Base-by-base conservation (phyloP, 2,797 vertebrate species). In the Zalophus californianus region DNA sequence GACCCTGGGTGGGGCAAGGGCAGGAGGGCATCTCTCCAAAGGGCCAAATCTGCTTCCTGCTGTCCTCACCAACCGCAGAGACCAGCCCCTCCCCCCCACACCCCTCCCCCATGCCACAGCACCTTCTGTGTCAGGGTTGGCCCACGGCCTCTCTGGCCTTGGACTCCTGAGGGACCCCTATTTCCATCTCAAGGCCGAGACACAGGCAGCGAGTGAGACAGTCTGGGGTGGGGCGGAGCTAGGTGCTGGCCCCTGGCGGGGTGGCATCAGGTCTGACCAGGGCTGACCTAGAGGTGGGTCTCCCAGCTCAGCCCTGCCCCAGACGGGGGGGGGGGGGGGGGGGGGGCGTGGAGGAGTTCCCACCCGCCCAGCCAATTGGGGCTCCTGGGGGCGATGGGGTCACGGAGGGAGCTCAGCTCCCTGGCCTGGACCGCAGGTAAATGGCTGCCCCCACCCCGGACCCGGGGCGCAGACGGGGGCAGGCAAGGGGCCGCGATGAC, bases 81-180 rank as follows among this genome's bases (percentile, higher is more conserved):
- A 0, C 62, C 50, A 3, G 82, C 58, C n/a, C 72, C 11, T 1
- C 16, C 38, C 6, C 72, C 7, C 3, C 1, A 5, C 52, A 25
- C 7, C 9, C 14, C 15, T 12, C 54, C 4, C 7, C 73, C 27
- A 1, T 0, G 0, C 25, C 35, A 38, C 48, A 14, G 89, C 6
- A 7, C 29, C 5, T 3, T 35, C 56, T 41, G 32, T 2, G 7
- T n/a, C 62, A 2, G 27, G 1, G n/a, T 4, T 3, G n/a, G 3
- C 23, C 54, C 14, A 13, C 0, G 0, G 27, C 54, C 18, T 41
- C 20, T 7, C 82, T 7, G 82, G 60, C 35, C 85, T 27, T 27
- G 27, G 16, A 13, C 35, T 32, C 21, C 48, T 21, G 15, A n/a
- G 66, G 3, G 44, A 44, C 32, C 62, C 7, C 56, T n/a, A 2